phyloP scores from a whole-genome alignment of 2,797 vertebrate species.

The Bovichtus variegatus region DNA sequence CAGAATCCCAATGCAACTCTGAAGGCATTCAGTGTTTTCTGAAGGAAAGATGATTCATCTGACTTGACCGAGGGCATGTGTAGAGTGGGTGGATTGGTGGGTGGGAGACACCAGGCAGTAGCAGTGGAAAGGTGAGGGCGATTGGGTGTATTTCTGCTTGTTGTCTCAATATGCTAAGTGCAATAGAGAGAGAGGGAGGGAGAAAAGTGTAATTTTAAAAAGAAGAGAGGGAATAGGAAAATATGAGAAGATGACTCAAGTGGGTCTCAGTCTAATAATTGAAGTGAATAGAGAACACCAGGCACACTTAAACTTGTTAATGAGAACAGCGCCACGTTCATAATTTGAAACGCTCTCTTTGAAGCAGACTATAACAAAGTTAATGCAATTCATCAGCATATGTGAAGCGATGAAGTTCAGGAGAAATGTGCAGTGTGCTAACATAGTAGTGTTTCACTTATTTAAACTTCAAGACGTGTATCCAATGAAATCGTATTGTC shows the following conservation, averaged over 20 bases:
- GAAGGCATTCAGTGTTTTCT: slow-evolving; percentile 19
- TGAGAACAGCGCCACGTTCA: slow-evolving; percentile 54
- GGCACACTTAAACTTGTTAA: slow-evolving; percentile 61
- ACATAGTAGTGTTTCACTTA: not conserved
- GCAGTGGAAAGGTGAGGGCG: slow-evolving; percentile 23
- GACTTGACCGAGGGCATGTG: slow-evolving; percentile 48
- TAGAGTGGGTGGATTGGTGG: not conserved
- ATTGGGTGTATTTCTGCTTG: slow-evolving; percentile 45
- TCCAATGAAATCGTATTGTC: not conserved
- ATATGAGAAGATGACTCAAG: slow-evolving; percentile 55
- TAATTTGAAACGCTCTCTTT: slow-evolving; percentile 68
- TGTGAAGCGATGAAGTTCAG: slow-evolving; percentile 26
- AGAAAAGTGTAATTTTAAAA: slow-evolving; percentile 54
- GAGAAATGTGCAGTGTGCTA: not conserved
- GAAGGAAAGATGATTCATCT: slow-evolving; percentile 45
- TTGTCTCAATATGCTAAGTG: slow-evolving; percentile 70
- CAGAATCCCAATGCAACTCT: slow-evolving; percentile 54
- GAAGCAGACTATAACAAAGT: slow-evolving; percentile 58
- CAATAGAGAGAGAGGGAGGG: slow-evolving; percentile 62
- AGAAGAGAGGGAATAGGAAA: slow-evolving; percentile 54
- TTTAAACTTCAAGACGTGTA: not conserved
- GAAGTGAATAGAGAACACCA: slow-evolving; percentile 48
- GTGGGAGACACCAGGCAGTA: not conserved
- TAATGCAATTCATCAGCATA: slow-evolving; percentile 49
- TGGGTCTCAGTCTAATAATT: slow-evolving; percentile 61